Evolutionary conservation across 2,888 invertebrate species (phyloP), one percentile per base, ranked within the genome.

Genomic region (Drosophila borborema): DNA sequence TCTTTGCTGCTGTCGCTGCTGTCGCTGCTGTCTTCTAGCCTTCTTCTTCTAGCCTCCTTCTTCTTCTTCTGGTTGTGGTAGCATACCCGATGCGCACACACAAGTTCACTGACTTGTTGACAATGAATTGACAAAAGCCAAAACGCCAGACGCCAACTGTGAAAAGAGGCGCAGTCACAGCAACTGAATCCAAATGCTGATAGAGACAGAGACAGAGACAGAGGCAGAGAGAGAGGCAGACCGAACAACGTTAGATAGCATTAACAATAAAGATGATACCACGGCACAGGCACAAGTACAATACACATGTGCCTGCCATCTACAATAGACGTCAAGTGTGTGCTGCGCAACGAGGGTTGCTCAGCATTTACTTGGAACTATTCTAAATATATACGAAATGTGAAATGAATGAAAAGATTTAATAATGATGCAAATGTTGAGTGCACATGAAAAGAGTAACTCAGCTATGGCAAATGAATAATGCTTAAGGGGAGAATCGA

Each of bases 41-140:
- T 60, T 58, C 77, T 76, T 74, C 76, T 59, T n/a, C 23, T 23
- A 56, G 46, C n/a, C n/a, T 55, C 14, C 2, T 28, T 28, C 75
- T 60, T 61, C 77, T 76, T 74, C 76, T 59, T 14, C 5, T 6
- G 53, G 48, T 55, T 34, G 64, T 74, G 41, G 64, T 74, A 59
- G 61, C 70, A 40, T 75, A 69, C 69, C 40, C 53, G 75, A 48
- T 16, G 68, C 46, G 63, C 70, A 68, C 74, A 68, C 82, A 70
- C 72, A 84, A 88, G 84, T 84, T 84, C 84, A 84, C 83, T 84
- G 84, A 84, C 89, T 88, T 84, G 84, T 88, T 84, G 84, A 88
- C 84, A 84, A 84, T 83, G 83, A 83, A 83, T 82, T 84, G 84
- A 84, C 89, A 88, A 84, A 86, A 84, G 86, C 75, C 73, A 65